Base-by-base conservation (phyloP, 2,113 vertebrate species). In the Perccottus glenii region DNA sequence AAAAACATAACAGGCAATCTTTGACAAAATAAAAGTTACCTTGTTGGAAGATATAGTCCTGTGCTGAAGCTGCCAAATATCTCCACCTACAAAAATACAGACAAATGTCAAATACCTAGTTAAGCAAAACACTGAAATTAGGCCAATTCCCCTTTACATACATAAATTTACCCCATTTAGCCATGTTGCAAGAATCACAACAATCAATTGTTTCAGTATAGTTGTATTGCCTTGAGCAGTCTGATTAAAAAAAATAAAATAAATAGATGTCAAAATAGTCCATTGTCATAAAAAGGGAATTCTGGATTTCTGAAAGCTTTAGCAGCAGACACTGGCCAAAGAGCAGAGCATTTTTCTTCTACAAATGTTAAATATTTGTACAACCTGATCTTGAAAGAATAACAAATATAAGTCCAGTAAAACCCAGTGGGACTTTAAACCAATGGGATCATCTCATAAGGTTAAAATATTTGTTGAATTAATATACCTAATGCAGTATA, bases 61-160 rank as follows among this genome's bases (percentile, higher is more conserved):
- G 97, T 99, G 84, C 96, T 98, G 86, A 99, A 98, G 92, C 97
- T 99, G 91, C 97, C 97, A 90, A 98, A 99, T 90, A 99, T 96
- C 89, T 98, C 95, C 75, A 99, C 97, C 97, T 99, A 86, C 35
- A 91, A 11, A 90, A 14, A 11, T 83, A 2, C 66, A 68, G 44
- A 68, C 1, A 70, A 27, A 27, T 27, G 19, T 27, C 19, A 27
- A 43, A 6, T 27, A 27, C 3, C 19, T 27, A 27, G 19, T 27
- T 27, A 43, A 91, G 11, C 90, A n/a, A 11, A 84, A 2, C 64
- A 68, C 42, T 66, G 1, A 70, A 65, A 59, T 35, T 3, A 46
- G 50, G 1, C 32, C 4, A 49, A 60, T 27, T 27, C 0, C 0
- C 5, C 38, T n/a, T n/a, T 5, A 32, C 40, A 60, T 2, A 47